These are phyloP conservation scores for Latrodectus elegans DNA, from an alignment of 2,888 invertebrate genomes.

Conservation along the genomic window DNA sequence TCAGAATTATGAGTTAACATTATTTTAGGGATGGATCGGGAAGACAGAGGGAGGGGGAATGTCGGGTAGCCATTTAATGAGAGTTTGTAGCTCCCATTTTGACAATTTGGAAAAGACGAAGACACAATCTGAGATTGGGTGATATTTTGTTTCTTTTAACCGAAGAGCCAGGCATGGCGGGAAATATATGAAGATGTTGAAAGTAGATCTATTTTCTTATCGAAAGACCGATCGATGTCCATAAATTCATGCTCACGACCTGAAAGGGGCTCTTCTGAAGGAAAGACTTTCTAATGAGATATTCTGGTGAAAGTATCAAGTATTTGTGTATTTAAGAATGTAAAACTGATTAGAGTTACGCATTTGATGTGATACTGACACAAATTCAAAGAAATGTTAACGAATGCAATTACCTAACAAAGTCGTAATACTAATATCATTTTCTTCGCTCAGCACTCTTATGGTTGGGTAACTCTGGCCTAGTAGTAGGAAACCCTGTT, in stretches of 20 bases:
- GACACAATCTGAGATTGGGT: conserved; percentile 16
- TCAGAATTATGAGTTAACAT: conserved; percentile 45
- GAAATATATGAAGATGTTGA: background rate
- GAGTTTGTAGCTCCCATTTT: conserved; percentile 47
- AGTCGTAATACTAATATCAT: too few relatives aligned
- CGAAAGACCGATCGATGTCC: background rate
- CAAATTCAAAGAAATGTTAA: too few relatives aligned
- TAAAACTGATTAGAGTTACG: too few relatives aligned
- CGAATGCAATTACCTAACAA: too few relatives aligned
- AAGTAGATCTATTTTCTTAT: conserved; percentile 1
- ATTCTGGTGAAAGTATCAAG: too few relatives aligned
- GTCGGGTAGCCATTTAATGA: conserved; percentile 30
- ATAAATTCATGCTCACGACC: background rate
- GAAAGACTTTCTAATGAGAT: too few relatives aligned
- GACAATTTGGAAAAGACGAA: conserved; percentile 23
- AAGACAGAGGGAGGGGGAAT: background rate
- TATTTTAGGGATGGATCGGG: conserved; percentile 15
- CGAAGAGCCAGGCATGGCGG: background rate
- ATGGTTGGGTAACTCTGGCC: too few relatives aligned
- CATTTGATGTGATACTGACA: too few relatives aligned
- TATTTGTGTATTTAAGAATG: too few relatives aligned
- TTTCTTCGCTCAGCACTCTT: too few relatives aligned
- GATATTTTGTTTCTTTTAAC: background rate
- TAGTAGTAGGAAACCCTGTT: too few relatives aligned
- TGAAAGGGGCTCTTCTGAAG: too few relatives aligned